These are phyloP conservation scores for Amblyopsis rosae DNA, from an alignment of 2,113 vertebrate genomes.

Conservation along the genomic window DNA sequence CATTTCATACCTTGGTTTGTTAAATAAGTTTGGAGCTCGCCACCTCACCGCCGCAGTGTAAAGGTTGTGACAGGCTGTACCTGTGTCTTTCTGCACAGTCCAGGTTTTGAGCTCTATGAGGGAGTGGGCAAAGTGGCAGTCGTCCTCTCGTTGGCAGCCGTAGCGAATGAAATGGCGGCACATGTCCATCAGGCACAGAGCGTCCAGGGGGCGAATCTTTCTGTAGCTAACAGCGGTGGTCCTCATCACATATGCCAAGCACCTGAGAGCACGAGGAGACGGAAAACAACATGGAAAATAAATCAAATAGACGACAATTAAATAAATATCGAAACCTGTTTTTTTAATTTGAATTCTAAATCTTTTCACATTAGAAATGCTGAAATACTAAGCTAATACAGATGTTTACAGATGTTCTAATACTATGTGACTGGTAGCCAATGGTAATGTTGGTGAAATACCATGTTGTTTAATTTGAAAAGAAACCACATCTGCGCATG, in stretches of 20 bases:
- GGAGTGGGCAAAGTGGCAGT: constrained; percentile 89
- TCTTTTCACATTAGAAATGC: too few species aligned
- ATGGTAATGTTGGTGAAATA: too few species aligned
- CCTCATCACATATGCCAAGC: constrained; percentile 88
- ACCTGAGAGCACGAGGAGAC: constrained; percentile 71
- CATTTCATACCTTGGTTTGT: too few species aligned
- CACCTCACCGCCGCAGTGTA: background rate
- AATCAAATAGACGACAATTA: background rate
- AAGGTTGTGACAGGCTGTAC: constrained; percentile 48
- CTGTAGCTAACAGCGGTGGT: constrained; percentile 83
- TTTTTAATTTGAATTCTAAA: too few species aligned
- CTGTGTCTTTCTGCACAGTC: constrained; percentile 88
- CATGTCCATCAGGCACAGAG: constrained; percentile 83
- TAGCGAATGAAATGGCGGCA: constrained; percentile 86
- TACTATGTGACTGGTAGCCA: too few species aligned
- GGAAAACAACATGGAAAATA: background rate
- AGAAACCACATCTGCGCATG: too few species aligned
- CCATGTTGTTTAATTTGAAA: too few species aligned
- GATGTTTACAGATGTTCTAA: too few species aligned
- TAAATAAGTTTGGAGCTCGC: background rate
- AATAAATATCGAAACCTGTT: background rate
- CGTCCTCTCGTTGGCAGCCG: constrained; percentile 83
- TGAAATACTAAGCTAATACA: too few species aligned
- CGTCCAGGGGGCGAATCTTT: constrained; percentile 87
- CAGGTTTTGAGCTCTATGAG: constrained; percentile 92